phyloP scores from a whole-genome alignment of 2,888 invertebrate species.

The Drosophila mercatorum region DNA sequence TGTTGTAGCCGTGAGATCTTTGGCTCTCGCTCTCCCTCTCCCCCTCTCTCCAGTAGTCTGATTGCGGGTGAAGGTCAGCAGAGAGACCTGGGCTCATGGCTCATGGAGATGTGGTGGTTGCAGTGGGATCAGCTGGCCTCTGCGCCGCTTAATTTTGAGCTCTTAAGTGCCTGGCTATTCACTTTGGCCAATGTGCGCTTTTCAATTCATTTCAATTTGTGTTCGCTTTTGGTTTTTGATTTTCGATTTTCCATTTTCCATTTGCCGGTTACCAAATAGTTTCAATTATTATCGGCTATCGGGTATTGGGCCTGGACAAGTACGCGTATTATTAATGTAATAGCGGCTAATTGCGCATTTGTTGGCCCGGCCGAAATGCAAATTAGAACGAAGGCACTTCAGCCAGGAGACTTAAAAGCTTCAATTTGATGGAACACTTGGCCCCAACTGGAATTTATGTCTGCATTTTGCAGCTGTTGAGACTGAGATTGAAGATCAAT shows the following conservation, averaged over 20 bases:
- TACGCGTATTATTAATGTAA: slow-evolving; percentile 77
- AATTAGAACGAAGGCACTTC: slow-evolving; percentile 73
- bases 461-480: slow-evolving; percentile 61
- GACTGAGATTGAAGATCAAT: slow-evolving; percentile 52
- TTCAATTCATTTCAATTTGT: slow-evolving; percentile 61
- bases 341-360: slow-evolving; percentile 78
- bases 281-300: slow-evolving; percentile 48
- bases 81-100: background rate
- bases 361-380: slow-evolving; percentile 56
- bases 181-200: slow-evolving; percentile 74
- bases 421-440: slow-evolving; percentile 78
- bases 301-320: slow-evolving; percentile 52
- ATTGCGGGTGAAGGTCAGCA: slow-evolving; percentile 38
- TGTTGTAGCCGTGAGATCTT: background rate
- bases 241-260: slow-evolving; percentile 43
- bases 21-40: background rate
- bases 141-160: slow-evolving; percentile 56
- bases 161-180: slow-evolving; percentile 76
- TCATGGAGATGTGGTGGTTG: background rate
- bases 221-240: slow-evolving; percentile 27
- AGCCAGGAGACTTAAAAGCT: slow-evolving; percentile 71
- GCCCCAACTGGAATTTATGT: slow-evolving; percentile 45
- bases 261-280: slow-evolving; percentile 21
- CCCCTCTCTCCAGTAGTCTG: background rate
- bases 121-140: background rate